Percentiles rank a stretch among this genome's conserved stretches.
Conservation (phyloP, 2,797 vertebrate genomes). For the Macroramphosus scolopax region DNA sequence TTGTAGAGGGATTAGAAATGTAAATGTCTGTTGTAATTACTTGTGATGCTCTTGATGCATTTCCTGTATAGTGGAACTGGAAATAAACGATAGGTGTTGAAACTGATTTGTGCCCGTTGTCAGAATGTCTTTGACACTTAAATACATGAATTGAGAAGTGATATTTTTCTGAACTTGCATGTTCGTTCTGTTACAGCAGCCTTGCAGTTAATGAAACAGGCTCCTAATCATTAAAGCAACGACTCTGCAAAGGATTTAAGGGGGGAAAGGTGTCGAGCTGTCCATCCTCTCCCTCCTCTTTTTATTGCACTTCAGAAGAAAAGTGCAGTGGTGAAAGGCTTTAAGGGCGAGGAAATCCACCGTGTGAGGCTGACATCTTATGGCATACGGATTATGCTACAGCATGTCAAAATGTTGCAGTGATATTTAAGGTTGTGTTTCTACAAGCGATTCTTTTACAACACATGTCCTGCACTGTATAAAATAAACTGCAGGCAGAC, state of each 20-base stretch:
- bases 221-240: constrained; percentile 39
- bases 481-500: constrained; percentile 38
- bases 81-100: constrained; percentile 26
- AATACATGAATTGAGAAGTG: constrained; percentile 46
- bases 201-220: constrained; percentile 51
- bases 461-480: constrained; percentile 21
- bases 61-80: constrained; percentile 17
- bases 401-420: constrained; percentile 16
- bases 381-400: constrained; percentile 2
- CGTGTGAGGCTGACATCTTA: constrained; percentile 4
- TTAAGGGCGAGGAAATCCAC: constrained; percentile 13
- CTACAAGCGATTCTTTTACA: constrained; percentile 3
- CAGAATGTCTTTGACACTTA: constrained; percentile 38
- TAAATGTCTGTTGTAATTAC: constrained; percentile 18
- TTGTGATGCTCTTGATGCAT: constrained; percentile 20
- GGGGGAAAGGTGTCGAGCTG: constrained; percentile 1
- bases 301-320: constrained; percentile 7
- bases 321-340: background rate
- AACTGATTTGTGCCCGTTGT: constrained; percentile 50
- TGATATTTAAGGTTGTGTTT: constrained; percentile 9
- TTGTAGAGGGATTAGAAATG: background rate
- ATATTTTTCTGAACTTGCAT: constrained; percentile 48
- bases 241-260: constrained; percentile 32
- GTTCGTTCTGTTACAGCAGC: constrained; percentile 41
- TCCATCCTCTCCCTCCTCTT: constrained; percentile 12